These are phyloP conservation scores for Neelides folsomi DNA, from an alignment of 2,888 invertebrate species.

Conservation along the genomic window DNA sequence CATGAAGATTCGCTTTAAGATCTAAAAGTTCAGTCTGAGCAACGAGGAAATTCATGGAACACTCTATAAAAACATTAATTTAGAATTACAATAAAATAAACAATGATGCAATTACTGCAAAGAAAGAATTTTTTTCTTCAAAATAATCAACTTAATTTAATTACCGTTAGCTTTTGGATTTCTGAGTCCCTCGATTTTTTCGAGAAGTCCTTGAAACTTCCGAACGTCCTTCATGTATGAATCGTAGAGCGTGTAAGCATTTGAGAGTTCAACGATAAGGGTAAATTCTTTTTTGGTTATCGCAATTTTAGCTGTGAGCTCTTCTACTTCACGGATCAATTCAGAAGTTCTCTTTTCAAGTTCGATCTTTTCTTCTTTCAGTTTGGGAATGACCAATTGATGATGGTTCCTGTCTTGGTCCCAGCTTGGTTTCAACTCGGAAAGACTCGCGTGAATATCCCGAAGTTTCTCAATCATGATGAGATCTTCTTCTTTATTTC, in stretches of 20 bases:
- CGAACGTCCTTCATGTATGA: slow-evolving; percentile 49
- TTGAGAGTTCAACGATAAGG: slow-evolving; percentile 24
- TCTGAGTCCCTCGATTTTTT: slow-evolving; percentile 38
- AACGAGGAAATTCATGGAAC: slow-evolving; percentile 41
- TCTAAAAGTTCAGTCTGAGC: slow-evolving; percentile 45
- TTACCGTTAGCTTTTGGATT: slow-evolving; percentile 25
- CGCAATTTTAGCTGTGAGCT: slow-evolving; percentile 38
- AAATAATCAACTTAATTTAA: too few species aligned
- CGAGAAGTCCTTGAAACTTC: slow-evolving; percentile 43
- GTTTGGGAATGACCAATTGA: slow-evolving; percentile 38
- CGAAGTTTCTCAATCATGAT: slow-evolving; percentile 43
- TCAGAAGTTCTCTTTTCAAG: slow-evolving; percentile 35
- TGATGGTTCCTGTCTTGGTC: too few species aligned
- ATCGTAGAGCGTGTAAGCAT: slow-evolving; percentile 46
- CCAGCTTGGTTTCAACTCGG: too few species aligned
- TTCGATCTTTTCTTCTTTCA: slow-evolving; percentile 36
- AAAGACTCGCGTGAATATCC: too few species aligned
- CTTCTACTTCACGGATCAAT: slow-evolving; percentile 35
- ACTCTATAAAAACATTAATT: slow-evolving; percentile 31
- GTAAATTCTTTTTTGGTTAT: slow-evolving; percentile 30
- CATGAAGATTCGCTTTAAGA: slow-evolving; percentile 41
- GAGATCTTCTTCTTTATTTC: too few species aligned
- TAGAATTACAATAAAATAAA: too few species aligned
- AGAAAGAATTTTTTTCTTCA: too few species aligned
- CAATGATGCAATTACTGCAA: too few species aligned